phyloP scores from a whole-genome alignment of 1,140 invertebrate species.

The Stenopsyche tienmushanensis region DNA sequence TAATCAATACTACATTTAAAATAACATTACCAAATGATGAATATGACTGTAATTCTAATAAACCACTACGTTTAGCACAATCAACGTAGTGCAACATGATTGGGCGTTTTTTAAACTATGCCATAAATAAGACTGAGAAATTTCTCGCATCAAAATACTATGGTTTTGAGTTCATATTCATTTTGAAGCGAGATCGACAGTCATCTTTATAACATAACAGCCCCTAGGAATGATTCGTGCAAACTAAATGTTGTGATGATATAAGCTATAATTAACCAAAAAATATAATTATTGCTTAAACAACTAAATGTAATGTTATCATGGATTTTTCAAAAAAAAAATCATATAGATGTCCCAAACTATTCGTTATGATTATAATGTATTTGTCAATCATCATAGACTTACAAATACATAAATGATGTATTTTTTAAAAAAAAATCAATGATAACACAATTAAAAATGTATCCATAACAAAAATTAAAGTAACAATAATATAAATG shows the following conservation, averaged over 20 bases:
- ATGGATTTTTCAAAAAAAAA: constrained; percentile 17
- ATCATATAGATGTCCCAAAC: background rate
- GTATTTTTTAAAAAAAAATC: background rate
- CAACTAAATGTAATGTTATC: no score
- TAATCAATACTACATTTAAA: no score
- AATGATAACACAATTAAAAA: background rate
- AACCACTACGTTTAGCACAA: constrained; percentile 35
- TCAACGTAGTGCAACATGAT: constrained; percentile 32
- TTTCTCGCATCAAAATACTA: background rate
- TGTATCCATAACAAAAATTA: no score
- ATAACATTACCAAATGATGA: no score
- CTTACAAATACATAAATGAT: constrained; percentile 12
- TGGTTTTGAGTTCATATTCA: no score
- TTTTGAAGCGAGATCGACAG: no score
- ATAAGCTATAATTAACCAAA: no score
- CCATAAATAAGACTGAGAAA: background rate
- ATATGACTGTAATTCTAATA: no score
- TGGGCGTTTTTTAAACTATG: background rate
- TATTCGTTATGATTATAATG: background rate
- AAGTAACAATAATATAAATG: no score
- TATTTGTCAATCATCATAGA: constrained; percentile 16
- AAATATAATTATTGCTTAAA: background rate
- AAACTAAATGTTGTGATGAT: constrained; percentile 39
- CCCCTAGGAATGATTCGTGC: constrained; percentile 45
- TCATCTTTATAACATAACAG: constrained; percentile 8